These are phyloP conservation scores for Adelosebastes latens DNA, from an alignment of 2,797 vertebrate species.

Conservation along the genomic window DNA sequence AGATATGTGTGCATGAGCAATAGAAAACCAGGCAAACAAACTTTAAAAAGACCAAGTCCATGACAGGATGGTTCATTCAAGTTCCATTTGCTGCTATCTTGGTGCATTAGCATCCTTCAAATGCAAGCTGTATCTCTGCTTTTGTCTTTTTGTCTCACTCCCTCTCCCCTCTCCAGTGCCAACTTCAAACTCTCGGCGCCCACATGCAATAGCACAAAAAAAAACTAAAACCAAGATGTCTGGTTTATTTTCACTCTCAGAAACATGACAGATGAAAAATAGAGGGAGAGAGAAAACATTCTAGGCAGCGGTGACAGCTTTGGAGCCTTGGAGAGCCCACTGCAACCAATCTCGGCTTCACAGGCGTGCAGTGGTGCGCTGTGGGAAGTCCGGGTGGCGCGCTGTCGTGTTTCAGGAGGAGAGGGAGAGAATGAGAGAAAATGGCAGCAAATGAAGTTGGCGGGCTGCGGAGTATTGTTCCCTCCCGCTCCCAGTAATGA, in stretches of 20 bases:
- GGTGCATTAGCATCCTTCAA: conserved; percentile 36
- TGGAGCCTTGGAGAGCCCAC: conserved; percentile 61
- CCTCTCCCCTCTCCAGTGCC: conserved; percentile 20
- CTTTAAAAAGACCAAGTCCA: conserved; percentile 24
- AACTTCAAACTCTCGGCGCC: conserved; percentile 32
- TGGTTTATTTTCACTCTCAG: conserved; percentile 65
- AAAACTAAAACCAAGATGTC: conserved; percentile 55
- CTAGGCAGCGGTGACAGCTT: conserved; percentile 61
- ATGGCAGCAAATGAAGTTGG: conserved; percentile 76
- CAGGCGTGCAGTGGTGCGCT: conserved; percentile 59
- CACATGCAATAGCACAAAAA: conserved; percentile 27
- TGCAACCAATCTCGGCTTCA: conserved; percentile 72
- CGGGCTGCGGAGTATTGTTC: conserved; percentile 71
- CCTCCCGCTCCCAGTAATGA: conserved; percentile 72
- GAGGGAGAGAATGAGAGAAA: conserved; percentile 60
- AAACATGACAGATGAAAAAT: conserved; percentile 74
- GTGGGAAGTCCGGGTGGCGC: conserved; percentile 62
- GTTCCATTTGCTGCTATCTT: conserved; percentile 37
- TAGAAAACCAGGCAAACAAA: conserved; percentile 17
- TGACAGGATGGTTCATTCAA: conserved; percentile 34
- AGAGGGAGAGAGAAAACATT: conserved; percentile 55
- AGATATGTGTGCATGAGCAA: conserved; percentile 28
- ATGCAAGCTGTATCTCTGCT: conserved; percentile 8
- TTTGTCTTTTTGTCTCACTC: conserved; percentile 18
- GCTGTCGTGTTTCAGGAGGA: conserved; percentile 41